A percentile compares a stretch with the other conserved stretches of the same genome.
These are phyloP conservation scores for Acrobasis suavella DNA, from an alignment of 2,888 invertebrate genomes.

Conservation along the genomic window DNA sequence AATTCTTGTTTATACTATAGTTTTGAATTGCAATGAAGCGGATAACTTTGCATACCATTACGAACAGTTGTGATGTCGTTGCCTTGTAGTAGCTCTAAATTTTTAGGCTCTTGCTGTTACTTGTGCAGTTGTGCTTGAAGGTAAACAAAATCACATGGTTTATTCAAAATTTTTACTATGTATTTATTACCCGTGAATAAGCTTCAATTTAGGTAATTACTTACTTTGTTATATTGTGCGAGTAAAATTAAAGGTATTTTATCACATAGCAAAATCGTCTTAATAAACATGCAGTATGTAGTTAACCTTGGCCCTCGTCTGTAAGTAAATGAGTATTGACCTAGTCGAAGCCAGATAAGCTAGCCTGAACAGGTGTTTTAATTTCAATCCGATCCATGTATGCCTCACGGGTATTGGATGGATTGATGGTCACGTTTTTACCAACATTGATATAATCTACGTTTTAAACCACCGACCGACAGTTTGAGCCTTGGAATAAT, in stretches of 20 bases:
- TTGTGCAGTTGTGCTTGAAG: no score
- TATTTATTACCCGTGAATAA: no score
- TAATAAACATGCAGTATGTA: slow-evolving; percentile 2
- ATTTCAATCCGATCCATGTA: background rate
- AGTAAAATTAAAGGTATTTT: background rate
- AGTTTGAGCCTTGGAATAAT: background rate
- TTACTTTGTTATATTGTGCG: no score
- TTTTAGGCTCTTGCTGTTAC: no score
- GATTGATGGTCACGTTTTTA: background rate
- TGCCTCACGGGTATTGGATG: background rate
- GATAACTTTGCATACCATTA: no score
- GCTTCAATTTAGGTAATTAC: no score
- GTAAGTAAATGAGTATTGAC: slow-evolving; percentile 10
- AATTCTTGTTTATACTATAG: no score
- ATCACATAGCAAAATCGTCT: background rate
- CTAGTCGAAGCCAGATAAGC: slow-evolving; percentile 4
- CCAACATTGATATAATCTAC: background rate
- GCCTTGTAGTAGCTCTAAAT: no score
- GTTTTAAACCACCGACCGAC: background rate
- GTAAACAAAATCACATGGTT: no score
- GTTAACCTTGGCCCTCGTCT: slow-evolving; percentile 3
- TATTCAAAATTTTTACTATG: no score
- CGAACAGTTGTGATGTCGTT: no score
- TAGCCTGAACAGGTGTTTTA: slow-evolving; percentile 2
- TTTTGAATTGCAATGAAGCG: no score